phyloP scores from a whole-genome alignment of 2,113 vertebrate genomes.

The Addax nasomaculatus region DNA sequence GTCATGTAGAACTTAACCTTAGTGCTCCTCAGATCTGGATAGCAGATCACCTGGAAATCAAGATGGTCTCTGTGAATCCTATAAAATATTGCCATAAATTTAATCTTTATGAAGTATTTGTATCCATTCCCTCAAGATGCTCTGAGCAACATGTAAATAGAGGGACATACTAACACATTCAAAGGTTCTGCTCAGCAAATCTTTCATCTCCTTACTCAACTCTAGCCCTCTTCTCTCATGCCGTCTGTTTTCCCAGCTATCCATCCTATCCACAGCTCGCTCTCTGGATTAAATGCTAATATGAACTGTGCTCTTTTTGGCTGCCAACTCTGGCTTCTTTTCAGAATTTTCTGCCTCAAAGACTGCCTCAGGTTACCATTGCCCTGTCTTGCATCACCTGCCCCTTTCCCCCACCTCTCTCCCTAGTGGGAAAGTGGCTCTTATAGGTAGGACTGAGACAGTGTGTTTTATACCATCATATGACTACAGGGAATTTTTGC shows the following conservation, averaged over 20 bases:
- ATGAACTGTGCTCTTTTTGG: not conserved
- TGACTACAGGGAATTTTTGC: not conserved
- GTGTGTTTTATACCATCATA: not conserved
- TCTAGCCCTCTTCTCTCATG: not conserved
- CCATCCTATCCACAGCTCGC: not conserved
- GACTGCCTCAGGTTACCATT: not conserved
- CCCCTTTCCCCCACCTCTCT: not conserved
- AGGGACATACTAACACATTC: not conserved
- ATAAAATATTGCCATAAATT: not conserved
- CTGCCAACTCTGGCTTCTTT: not conserved
- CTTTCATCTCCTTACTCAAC: not conserved
- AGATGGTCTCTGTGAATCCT: not conserved
- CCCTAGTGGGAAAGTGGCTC: not conserved
- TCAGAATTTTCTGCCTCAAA: not conserved
- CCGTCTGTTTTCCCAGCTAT: not conserved
- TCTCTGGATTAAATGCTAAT: not conserved
- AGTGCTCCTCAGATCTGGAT: not conserved
- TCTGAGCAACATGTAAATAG: not conserved
- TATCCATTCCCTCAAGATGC: not conserved
- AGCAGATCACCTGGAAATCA: not conserved
- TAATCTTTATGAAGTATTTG: not conserved
- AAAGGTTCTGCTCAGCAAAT: not conserved
- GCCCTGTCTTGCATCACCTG: not conserved
- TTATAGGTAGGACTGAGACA: not conserved
- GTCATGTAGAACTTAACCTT: not conserved